Conservation (phyloP, 2,113 vertebrate species). For the Chloebia gouldiae region DNA sequence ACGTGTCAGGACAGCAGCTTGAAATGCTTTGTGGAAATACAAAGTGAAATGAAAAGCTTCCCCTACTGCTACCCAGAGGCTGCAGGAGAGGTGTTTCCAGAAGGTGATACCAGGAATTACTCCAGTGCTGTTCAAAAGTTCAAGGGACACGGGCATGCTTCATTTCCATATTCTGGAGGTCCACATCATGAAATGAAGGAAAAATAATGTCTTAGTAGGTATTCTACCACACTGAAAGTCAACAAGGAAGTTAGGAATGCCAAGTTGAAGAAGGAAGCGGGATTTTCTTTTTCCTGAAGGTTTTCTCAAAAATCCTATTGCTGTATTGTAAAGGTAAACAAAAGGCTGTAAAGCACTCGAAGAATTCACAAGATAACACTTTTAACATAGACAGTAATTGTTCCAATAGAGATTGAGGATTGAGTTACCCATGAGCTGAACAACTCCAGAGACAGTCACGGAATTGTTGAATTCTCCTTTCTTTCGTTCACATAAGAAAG, state of each 20-base stretch:
- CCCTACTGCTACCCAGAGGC: background rate
- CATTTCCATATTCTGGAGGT: background rate
- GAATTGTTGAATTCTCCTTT: background rate
- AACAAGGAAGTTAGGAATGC: background rate
- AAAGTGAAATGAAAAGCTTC: constrained; percentile 29
- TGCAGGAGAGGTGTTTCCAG: constrained; percentile 10
- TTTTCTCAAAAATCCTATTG: background rate
- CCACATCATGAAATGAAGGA: background rate
- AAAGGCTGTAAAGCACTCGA: background rate
- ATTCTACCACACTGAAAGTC: background rate
- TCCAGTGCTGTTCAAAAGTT: background rate
- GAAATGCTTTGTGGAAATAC: constrained; percentile 1
- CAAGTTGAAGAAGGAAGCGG: background rate
- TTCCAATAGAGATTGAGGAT: background rate
- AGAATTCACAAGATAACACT: background rate
- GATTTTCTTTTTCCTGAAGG: background rate
- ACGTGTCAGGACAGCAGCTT: constrained; percentile 67
- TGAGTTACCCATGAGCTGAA: background rate
- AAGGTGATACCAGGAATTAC: background rate
- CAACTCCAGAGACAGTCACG: background rate
- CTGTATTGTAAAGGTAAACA: background rate
- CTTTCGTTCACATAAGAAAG: background rate
- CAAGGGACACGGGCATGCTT: background rate
- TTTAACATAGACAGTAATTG: background rate
- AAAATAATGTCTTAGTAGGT: background rate